A percentile compares a stretch with the other conserved stretches of the same genome.
Conservation (phyloP, 2,888 invertebrate species). For the Drosophila nr. medialis region DNA sequence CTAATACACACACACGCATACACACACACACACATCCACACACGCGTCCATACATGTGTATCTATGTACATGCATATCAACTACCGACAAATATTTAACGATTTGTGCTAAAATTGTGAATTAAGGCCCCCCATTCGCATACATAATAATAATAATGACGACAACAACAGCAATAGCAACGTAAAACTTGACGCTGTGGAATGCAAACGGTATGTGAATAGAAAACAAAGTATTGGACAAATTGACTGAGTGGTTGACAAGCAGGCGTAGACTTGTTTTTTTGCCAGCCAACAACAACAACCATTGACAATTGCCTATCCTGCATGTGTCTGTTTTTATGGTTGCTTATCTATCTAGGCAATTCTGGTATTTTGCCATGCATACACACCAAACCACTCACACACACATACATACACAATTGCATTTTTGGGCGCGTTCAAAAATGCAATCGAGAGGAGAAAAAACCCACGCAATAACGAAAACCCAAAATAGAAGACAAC, state of each 20-base stretch:
- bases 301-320: slow-evolving; percentile 56
- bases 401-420: slow-evolving; percentile 11
- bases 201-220: slow-evolving; percentile 71
- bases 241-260: slow-evolving; percentile 38
- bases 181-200: slow-evolving; percentile 62
- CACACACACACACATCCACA: neutral
- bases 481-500: slow-evolving; percentile 77
- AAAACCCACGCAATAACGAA: slow-evolving; percentile 74
- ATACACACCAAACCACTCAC: slow-evolving; percentile 18
- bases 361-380: slow-evolving; percentile 58
- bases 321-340: slow-evolving; percentile 38
- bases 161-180: slow-evolving; percentile 27
- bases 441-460: slow-evolving; percentile 74
- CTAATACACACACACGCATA: slow-evolving; percentile 17
- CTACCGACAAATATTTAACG: slow-evolving; percentile 72
- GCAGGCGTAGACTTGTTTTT: slow-evolving; percentile 59
- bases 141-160: slow-evolving; percentile 53
- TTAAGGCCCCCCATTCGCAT: slow-evolving; percentile 59
- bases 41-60: neutral
- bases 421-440: slow-evolving; percentile 57
- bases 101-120: slow-evolving; percentile 74
- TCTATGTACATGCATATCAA: neutral
- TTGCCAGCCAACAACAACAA: slow-evolving; percentile 32
- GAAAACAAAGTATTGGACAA: slow-evolving; percentile 67
- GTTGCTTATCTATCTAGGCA: slow-evolving; percentile 63